phyloP scores from a whole-genome alignment of 1,140 invertebrate genomes.

The Drosophila nasuta region DNA sequence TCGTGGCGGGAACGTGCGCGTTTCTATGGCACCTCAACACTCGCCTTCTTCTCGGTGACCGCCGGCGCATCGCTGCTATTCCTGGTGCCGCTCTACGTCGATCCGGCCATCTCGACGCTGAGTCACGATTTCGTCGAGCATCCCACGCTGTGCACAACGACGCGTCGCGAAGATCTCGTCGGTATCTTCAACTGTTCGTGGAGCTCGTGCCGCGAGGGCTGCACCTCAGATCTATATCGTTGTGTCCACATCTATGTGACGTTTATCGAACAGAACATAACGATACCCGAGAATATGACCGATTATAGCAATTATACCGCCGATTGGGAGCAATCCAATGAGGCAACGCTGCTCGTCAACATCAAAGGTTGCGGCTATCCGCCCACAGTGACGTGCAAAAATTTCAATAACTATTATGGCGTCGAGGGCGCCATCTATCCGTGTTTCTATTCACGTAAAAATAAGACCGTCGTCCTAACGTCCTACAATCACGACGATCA shows the following conservation, averaged over 20 bases:
- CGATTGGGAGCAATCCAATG: slow-evolving; percentile 85
- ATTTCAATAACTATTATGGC: slow-evolving; percentile 92
- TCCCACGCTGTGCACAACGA: slow-evolving; percentile 92
- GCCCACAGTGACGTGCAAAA: slow-evolving; percentile 92
- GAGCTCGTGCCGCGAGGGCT: slow-evolving; percentile 94
- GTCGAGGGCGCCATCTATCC: slow-evolving; percentile 91
- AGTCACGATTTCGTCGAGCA: slow-evolving; percentile 92
- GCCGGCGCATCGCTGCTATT: slow-evolving; percentile 93
- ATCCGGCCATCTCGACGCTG: slow-evolving; percentile 94
- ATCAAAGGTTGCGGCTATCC: slow-evolving; percentile 96
- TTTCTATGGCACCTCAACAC: slow-evolving; percentile 91
- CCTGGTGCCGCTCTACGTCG: slow-evolving; percentile 94
- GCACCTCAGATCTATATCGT: slow-evolving; percentile 93
- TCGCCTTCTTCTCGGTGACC: slow-evolving; percentile 91
- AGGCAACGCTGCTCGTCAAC: slow-evolving; percentile 91
- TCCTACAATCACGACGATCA: slow-evolving; percentile 92
- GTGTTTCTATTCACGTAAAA: slow-evolving; percentile 93
- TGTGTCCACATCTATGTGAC: slow-evolving; percentile 94
- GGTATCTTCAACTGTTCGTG: slow-evolving; percentile 94
- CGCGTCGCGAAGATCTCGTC: slow-evolving; percentile 90
- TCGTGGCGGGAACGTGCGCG: slow-evolving; percentile 91
- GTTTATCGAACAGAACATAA: slow-evolving; percentile 85
- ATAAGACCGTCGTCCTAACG: slow-evolving; percentile 92
- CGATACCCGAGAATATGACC: slow-evolving; percentile 83
- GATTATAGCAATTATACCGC: slow-evolving; percentile 78